phyloP scores from a whole-genome alignment of 2,888 invertebrate genomes.

The Pasiphila rectangulata region DNA sequence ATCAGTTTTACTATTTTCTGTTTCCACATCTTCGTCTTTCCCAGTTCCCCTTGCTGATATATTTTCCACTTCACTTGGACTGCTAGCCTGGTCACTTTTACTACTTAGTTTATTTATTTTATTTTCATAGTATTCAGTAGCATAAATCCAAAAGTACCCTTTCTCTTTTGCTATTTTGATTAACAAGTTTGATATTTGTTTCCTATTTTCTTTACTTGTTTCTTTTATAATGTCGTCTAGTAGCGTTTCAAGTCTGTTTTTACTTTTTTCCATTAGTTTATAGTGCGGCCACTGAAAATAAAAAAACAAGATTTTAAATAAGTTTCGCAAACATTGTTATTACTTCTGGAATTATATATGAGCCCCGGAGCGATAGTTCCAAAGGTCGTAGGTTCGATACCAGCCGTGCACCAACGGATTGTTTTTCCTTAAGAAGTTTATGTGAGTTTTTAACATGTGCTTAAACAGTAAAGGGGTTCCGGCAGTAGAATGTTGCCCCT shows the following conservation, averaged over 20 bases:
- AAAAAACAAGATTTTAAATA: background rate
- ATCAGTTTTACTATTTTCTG: background rate
- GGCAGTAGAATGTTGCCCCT: too few species aligned
- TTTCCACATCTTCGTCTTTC: background rate
- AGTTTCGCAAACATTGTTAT: too few species aligned
- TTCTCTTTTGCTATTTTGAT: conserved; percentile 25
- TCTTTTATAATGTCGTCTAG: conserved; percentile 38
- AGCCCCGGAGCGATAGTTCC: too few species aligned
- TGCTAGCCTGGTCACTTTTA: background rate
- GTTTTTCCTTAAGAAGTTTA: too few species aligned
- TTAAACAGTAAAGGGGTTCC: too few species aligned
- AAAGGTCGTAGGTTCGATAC: too few species aligned
- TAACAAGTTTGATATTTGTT: conserved; percentile 19
- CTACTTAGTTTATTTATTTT: background rate
- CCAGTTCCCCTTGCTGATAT: background rate
- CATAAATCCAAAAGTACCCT: conserved; percentile 55
- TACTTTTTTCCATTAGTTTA: conserved; percentile 39
- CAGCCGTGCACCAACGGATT: too few species aligned
- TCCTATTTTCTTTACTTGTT: conserved; percentile 18
- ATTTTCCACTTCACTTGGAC: background rate
- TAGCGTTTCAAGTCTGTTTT: conserved; percentile 34
- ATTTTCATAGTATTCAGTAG: conserved; percentile 32
- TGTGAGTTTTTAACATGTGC: too few species aligned
- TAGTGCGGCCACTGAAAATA: conserved; percentile 53
- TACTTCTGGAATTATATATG: too few species aligned